phyloP scores from a whole-genome alignment of 2,888 invertebrate genomes.

The Caenorhabditis wallacei region DNA sequence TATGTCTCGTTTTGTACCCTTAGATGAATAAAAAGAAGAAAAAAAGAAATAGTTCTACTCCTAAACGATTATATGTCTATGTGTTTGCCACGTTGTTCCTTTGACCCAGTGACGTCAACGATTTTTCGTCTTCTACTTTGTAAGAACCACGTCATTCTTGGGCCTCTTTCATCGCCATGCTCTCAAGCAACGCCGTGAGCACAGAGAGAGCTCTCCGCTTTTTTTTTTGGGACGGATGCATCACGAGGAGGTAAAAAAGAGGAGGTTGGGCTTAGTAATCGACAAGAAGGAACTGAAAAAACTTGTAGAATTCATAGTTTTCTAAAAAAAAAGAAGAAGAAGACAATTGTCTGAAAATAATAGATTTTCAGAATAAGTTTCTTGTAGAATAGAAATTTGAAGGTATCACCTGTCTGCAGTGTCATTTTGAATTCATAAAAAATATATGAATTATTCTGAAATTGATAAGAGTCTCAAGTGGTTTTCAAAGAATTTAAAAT shows the following conservation, averaged over 20 bases:
- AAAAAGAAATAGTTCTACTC: conserved; percentile 8
- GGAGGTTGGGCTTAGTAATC: conserved; percentile 58
- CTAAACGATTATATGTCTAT: conserved; percentile 28
- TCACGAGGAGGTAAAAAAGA: conserved; percentile 56
- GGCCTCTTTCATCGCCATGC: conserved; percentile 43
- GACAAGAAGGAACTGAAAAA: conserved; percentile 38
- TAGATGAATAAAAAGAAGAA: conserved; percentile 16
- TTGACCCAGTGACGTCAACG: conserved; percentile 63
- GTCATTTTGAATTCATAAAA: background rate
- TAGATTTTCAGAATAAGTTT: background rate
- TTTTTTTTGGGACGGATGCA: conserved; percentile 54
- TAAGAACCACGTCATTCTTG: conserved; percentile 57
- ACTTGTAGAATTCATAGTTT: conserved; percentile 31
- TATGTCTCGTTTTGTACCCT: conserved; percentile 16
- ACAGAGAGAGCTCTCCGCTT: conserved; percentile 19
- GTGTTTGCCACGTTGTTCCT: conserved; percentile 47
- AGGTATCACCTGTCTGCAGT: background rate
- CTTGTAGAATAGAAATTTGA: background rate
- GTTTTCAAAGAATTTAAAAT: background rate
- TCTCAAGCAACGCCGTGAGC: conserved; percentile 45
- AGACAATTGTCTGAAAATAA: background rate
- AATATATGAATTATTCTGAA: background rate
- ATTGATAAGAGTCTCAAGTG: background rate
- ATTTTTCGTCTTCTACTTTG: conserved; percentile 50
- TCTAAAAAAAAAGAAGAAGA: background rate